These are phyloP conservation scores for Aphelocoma californica DNA, from an alignment of 2,797 vertebrate genomes.

Conservation along the genomic window DNA sequence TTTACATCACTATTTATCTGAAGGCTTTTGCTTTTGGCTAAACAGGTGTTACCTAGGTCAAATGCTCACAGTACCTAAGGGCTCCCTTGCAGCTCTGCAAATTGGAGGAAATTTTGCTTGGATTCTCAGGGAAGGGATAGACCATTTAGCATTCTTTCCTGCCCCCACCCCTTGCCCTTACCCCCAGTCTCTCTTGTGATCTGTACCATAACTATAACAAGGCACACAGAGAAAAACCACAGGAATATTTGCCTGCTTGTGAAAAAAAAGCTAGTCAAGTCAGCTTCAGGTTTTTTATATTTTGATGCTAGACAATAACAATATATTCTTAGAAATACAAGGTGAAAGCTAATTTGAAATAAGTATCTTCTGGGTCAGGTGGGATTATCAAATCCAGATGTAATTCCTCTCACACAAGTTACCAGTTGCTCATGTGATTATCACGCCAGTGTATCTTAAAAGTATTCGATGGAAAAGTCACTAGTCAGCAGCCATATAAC, in stretches of 20 bases:
- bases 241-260: background rate
- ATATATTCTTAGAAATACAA: background rate
- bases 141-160: background rate
- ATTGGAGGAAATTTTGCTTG: background rate
- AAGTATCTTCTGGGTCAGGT: background rate
- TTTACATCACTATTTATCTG: background rate
- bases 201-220: background rate
- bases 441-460: background rate
- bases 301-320: background rate
- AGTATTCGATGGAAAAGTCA: background rate
- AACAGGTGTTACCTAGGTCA: background rate
- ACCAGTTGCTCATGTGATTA: background rate
- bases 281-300: background rate
- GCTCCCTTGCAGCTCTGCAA: background rate
- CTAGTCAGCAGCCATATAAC: background rate
- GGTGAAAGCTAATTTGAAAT: background rate
- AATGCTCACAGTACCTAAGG: background rate
- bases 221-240: fast-evolving
- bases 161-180: fast-evolving
- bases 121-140: background rate
- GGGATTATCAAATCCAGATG: conserved; percentile 38
- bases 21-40: background rate
- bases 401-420: background rate
- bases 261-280: background rate
- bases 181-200: background rate